Conservation (phyloP, 1,140 invertebrate species). For the Sminthurides bifidus region DNA sequence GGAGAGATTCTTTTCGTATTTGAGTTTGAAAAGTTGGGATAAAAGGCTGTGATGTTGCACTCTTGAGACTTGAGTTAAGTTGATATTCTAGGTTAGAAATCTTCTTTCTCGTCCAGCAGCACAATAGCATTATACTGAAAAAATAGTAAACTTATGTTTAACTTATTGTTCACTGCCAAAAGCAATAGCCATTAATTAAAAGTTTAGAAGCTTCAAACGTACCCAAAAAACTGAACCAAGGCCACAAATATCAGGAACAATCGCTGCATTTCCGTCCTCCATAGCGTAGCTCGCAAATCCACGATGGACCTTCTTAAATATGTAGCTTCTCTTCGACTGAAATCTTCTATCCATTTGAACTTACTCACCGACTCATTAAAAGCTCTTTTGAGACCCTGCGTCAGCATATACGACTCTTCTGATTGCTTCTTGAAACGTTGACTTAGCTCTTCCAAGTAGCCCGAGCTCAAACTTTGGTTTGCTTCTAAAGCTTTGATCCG, state of each 20-base stretch:
- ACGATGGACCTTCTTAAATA: constrained; percentile 16
- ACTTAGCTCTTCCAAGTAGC: constrained; percentile 90
- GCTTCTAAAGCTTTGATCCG: constrained; percentile 88
- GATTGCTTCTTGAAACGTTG: constrained; percentile 89
- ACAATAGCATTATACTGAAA: background rate
- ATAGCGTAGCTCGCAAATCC: constrained; percentile 23
- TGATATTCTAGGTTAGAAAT: constrained; percentile 4
- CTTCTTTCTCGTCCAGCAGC: constrained; percentile 4
- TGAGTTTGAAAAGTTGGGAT: background rate
- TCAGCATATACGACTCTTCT: constrained; percentile 50
- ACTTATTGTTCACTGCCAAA: background rate
- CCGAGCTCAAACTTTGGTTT: constrained; percentile 89
- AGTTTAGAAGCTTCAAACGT: background rate
- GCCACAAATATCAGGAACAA: constrained; percentile 19
- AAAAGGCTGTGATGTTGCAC: background rate
- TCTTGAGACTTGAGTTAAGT: background rate
- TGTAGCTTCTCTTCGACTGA: constrained; percentile 8
- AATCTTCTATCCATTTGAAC: constrained; percentile 17
- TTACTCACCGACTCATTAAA: constrained; percentile 20
- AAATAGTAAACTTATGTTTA: background rate
- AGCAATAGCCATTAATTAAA: too few relatives aligned
- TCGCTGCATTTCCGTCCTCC: constrained; percentile 24
- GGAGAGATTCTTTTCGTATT: background rate
- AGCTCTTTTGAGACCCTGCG: constrained; percentile 12
- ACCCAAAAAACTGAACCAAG: constrained; percentile 19